Evolutionary conservation across 1,140 invertebrate genomes (phyloP), one percentile per base, ranked within the genome.

Genomic region (Oryzaephilus surinamensis): DNA sequence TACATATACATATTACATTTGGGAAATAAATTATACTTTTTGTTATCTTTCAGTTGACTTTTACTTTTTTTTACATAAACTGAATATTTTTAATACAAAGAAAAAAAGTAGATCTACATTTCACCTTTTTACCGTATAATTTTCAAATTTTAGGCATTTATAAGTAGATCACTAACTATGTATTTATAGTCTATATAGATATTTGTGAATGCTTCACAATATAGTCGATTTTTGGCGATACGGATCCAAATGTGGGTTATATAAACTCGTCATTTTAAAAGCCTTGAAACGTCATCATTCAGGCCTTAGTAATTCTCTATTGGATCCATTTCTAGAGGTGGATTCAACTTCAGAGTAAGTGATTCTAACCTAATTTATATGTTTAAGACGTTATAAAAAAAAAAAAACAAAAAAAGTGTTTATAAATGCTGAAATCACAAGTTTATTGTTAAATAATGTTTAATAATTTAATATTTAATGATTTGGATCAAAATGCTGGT

Each of bases 241-340:
- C n/a, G n/a, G n/a, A n/a, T n/a, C n/a, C 14, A 12, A 29, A 29
- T 29, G 14, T 29, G 12, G 28, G n/a, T 29, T 29, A 5, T 6
- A 12, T 29, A 3, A 11, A 8, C 13, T 16, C 13, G 8, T 16
- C 14, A 29, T 29, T 29, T 29, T 3, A 14, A 29, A n/a, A n/a
- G n/a, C n/a, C n/a, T n/a, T n/a, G n/a, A n/a, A n/a, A n/a, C n/a
- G n/a, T n/a, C n/a, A n/a, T n/a, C n/a, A n/a, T n/a, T n/a, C n/a
- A n/a, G n/a, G n/a, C n/a, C n/a, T n/a, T n/a, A n/a, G n/a, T n/a
- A 29, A 13, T 29, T 13, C 28, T 29, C 17, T 29, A 29, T 29
- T 29, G 14, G 12, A 6, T 12, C 26, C n/a, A 6, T 16, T 29
- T n/a, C 14, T 16, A 15, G 28, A 14, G 10, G 15, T 36, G 28